Conservation (phyloP, 2,113 vertebrate species). For the Sorex fumeus region DNA sequence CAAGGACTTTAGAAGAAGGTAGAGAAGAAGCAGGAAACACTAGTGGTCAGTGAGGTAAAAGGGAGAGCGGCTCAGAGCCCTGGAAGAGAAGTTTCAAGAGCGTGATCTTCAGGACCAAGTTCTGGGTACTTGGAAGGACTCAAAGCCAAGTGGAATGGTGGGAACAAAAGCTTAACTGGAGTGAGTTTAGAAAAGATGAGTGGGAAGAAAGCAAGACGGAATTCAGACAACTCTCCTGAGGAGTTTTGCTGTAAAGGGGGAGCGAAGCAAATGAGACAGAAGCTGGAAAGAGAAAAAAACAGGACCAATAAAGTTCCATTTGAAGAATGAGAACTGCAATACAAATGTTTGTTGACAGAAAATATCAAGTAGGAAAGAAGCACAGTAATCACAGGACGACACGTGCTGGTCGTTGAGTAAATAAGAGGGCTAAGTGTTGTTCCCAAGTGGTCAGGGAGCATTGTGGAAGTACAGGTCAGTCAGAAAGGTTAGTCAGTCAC, state of each 20-base stretch:
- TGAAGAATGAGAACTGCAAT: background rate
- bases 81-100: background rate
- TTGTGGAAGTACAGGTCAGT: background rate
- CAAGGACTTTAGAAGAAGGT: background rate
- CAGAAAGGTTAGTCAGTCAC: background rate
- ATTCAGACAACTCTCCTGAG: background rate
- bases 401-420: background rate
- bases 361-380: background rate
- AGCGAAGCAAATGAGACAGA: background rate
- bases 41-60: background rate
- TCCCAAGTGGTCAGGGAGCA: background rate
- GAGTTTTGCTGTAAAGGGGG: background rate
- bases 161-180: background rate
- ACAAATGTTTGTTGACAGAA: background rate
- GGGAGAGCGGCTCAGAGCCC: background rate
- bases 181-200: background rate
- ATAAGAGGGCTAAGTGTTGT: background rate
- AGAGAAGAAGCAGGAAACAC: background rate
- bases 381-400: background rate
- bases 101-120: background rate
- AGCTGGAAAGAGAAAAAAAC: background rate
- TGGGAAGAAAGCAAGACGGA: background rate
- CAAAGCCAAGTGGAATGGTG: background rate
- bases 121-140: too few relatives aligned
- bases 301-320: background rate